These are phyloP conservation scores for Cordilura impudica DNA, from an alignment of 2,888 invertebrate genomes.

Conservation along the genomic window DNA sequence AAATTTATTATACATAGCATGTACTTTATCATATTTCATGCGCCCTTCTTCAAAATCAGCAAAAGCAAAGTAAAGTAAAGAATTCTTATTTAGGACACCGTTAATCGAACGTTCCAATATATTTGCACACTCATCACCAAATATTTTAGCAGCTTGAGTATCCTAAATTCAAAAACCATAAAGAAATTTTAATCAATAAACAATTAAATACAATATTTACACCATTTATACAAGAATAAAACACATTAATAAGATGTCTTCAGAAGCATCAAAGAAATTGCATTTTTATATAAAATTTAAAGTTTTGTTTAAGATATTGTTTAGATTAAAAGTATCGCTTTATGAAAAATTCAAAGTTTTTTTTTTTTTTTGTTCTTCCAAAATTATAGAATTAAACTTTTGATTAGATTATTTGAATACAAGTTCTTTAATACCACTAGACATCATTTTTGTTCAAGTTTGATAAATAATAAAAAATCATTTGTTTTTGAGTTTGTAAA, in stretches of 20 bases:
- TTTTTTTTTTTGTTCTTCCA: too few relatives aligned
- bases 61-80: conserved; percentile 97
- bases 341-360: background rate
- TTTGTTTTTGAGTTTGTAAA: conserved; percentile 54
- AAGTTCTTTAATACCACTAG: conserved; percentile 64
- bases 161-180: conserved; percentile 82
- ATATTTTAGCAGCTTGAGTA: conserved; percentile 93
- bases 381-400: background rate
- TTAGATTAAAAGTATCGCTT: background rate
- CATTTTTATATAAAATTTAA: conserved; percentile 49
- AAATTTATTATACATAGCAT: conserved; percentile 95
- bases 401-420: conserved; percentile 32
- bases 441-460: conserved; percentile 53
- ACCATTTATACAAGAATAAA: conserved; percentile 15
- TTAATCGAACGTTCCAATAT: conserved; percentile 96
- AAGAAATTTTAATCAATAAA: background rate
- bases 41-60: conserved; percentile 99
- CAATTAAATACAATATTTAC: background rate
- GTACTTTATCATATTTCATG: conserved; percentile 96
- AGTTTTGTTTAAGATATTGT: background rate
- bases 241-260: conserved; percentile 70
- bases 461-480: conserved; percentile 63
- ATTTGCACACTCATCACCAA: conserved; percentile 95
- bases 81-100: conserved; percentile 92
- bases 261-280: conserved; percentile 74